Conservation (phyloP, 2,113 vertebrate genomes). For the Hyperoodon ampullatus region DNA sequence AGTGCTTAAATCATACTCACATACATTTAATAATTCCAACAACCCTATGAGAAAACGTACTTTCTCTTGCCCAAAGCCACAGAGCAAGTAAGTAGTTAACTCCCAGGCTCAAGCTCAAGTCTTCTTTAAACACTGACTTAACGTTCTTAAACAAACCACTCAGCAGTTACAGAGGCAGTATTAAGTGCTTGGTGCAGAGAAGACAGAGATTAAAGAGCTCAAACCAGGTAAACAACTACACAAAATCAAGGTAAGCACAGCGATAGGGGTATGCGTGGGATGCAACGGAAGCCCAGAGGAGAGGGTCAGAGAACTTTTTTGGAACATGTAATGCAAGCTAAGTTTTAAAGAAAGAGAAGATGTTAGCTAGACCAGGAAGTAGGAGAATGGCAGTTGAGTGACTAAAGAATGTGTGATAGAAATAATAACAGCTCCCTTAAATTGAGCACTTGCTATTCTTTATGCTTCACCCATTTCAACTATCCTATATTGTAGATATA, state of each 20-base stretch:
- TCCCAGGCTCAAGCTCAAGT: not conserved
- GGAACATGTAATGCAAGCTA: not conserved
- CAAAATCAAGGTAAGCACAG: not conserved
- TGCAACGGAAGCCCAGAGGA: not conserved
- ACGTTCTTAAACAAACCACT: slow-evolving; percentile 36
- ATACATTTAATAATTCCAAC: slow-evolving; percentile 39
- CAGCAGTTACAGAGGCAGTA: not conserved
- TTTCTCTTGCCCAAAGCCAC: slow-evolving; percentile 42
- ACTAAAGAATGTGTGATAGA: not conserved
- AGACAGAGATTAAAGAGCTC: not conserved
- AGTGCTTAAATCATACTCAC: slow-evolving; percentile 55
- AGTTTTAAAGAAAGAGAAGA: not conserved
- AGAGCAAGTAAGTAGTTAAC: slow-evolving; percentile 49
- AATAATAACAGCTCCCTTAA: not conserved
- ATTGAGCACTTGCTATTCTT: not conserved
- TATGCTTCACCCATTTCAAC: not conserved
- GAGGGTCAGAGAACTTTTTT: not conserved
- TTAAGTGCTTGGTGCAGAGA: not conserved
- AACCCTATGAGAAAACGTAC: slow-evolving; percentile 50
- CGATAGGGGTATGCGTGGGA: not conserved
- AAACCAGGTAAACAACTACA: not conserved
- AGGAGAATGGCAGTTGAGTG: not conserved
- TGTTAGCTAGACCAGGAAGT: not conserved
- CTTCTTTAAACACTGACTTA: slow-evolving; percentile 54
- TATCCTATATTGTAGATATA: not conserved